Evolutionary conservation across 2,797 vertebrate genomes (phyloP), one percentile per base, ranked within the genome.

Genomic region (Acanthis flammea): DNA sequence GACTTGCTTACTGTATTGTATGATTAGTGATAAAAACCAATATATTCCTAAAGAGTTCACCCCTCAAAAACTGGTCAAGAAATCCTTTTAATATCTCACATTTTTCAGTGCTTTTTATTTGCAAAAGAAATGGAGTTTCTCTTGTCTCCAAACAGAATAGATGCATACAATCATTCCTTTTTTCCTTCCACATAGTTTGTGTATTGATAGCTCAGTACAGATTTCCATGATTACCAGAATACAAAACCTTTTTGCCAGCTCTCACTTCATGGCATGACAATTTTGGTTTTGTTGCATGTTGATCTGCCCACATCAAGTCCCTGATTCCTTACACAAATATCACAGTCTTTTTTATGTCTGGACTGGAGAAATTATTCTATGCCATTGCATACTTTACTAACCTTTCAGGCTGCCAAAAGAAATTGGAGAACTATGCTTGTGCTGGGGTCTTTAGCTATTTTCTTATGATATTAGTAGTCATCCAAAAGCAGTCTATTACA

Each of bases 41-140:
- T 28, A 3, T 57, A 17, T 67, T 42, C 8, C 13, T 60, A 51
- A 48, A 51, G 18, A 76, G 4, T 44, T 79, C 6, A 73, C 2
- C 3, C 8, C 7, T 4, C 1, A 1, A 17, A 63, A 66, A 35
- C 10, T 6, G 11, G 28, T 54, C 18, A 58, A 58, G n/a, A 12
- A 65, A 33, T 66, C 6, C 8, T 70, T 86, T 86, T 48, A 30
- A 39, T 51, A 23, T 0, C 0, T 53, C 41, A 30, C 3, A 7
- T 55, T 75, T 91, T 53, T 27, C 5, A 12, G 3, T 48, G 14
- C 3, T 66, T 79, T 92, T 73, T 47, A 39, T 79, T 71, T 74
- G 24, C 67, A 79, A 79, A 79, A 14, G 10, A 60, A 92, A 62
- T 35, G 0, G 3, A 14, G 15, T 88, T 60, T 44, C 41, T 89